phyloP scores from a whole-genome alignment of 2,888 invertebrate genomes.

The Alsophila aescularia region DNA sequence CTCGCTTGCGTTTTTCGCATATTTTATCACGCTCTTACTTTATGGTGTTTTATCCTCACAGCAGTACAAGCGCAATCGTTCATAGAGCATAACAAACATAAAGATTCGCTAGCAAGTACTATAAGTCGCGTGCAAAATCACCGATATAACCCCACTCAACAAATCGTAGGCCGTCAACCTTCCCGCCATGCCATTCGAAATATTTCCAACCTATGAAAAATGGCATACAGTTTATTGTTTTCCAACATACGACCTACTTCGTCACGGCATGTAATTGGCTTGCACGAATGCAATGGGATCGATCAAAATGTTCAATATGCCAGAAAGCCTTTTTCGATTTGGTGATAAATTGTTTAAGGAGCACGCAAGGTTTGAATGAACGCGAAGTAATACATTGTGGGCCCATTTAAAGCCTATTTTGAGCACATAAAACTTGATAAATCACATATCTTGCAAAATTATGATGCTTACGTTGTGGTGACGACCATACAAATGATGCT shows the following conservation, averaged over 20 bases:
- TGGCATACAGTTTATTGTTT: conserved; percentile 17
- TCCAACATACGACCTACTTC: conserved; percentile 15
- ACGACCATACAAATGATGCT: too few relatives aligned
- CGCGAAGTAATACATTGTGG: conserved; percentile 3
- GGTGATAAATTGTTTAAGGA: conserved; percentile 21
- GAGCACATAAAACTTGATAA: too few relatives aligned
- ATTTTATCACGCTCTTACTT: too few relatives aligned
- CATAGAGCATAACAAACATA: too few relatives aligned
- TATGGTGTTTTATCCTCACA: too few relatives aligned
- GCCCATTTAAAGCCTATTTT: too few relatives aligned
- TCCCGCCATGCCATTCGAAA: conserved; percentile 1
- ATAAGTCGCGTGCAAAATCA: conserved; percentile 8
- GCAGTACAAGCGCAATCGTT: too few relatives aligned
- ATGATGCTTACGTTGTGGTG: too few relatives aligned
- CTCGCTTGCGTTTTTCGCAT: too few relatives aligned
- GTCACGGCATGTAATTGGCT: conserved; percentile 21
- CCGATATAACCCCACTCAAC: neutral
- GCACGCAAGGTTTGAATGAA: conserved; percentile 27
- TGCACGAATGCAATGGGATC: conserved; percentile 25
- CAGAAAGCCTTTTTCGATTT: conserved; percentile 29
- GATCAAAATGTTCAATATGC: conserved; percentile 28
- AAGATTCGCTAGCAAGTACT: neutral
- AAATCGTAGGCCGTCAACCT: conserved; percentile 11
- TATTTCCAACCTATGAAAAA: conserved; percentile 7
- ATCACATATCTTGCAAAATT: too few relatives aligned